phyloP scores from a whole-genome alignment of 1,140 invertebrate genomes.

The Delia radicum region DNA sequence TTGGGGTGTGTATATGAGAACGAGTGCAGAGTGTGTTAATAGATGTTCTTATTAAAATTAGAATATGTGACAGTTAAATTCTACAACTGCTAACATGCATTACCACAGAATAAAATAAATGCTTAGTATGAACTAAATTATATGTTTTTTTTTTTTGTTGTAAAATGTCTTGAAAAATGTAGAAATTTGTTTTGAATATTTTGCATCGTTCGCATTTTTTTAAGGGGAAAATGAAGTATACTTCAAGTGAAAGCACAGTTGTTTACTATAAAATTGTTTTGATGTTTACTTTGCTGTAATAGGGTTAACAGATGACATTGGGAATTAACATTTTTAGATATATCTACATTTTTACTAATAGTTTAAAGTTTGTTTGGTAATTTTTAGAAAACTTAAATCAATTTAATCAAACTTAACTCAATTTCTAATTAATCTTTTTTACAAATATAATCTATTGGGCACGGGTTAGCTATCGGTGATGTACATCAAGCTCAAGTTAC shows the following conservation, averaged over 20 bases:
- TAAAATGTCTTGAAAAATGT: background rate
- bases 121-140: background rate
- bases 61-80: background rate
- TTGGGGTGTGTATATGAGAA: background rate
- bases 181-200: background rate
- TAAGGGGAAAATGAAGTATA: too few relatives aligned
- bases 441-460: too few relatives aligned
- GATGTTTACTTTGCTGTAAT: background rate
- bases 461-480: too few relatives aligned
- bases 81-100: background rate
- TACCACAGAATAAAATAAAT: background rate
- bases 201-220: background rate
- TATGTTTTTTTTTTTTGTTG: background rate
- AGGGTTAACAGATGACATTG: background rate
- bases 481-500: too few relatives aligned
- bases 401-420: too few relatives aligned
- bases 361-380: too few relatives aligned
- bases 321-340: background rate
- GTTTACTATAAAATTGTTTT: background rate
- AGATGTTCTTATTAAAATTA: background rate
- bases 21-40: background rate
- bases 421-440: too few relatives aligned
- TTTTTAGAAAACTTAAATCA: too few relatives aligned
- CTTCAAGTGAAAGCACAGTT: too few relatives aligned
- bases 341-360: too few relatives aligned